Conservation (phyloP, 2,888 invertebrate species). For the Trichacis sp. region DNA sequence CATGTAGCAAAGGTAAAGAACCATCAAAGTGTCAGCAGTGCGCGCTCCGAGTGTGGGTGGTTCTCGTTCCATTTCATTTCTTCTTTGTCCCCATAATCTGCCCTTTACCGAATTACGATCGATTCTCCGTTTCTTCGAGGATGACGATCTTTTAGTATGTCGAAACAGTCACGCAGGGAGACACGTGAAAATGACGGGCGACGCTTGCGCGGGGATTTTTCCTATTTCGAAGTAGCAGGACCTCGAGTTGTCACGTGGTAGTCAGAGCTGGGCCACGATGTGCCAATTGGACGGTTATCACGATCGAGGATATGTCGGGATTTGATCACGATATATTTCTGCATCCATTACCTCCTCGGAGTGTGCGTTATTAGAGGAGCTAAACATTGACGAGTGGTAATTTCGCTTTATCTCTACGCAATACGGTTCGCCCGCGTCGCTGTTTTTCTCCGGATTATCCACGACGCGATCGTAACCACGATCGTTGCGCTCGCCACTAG, state of each 20-base stretch:
- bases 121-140: too few relatives aligned
- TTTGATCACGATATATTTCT: too few relatives aligned
- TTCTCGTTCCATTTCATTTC: too few relatives aligned
- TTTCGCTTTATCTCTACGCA: constrained; percentile 1
- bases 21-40: constrained; percentile 31
- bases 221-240: too few relatives aligned
- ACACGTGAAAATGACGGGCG: constrained; percentile 53
- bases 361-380: background rate
- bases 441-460: background rate
- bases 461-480: background rate
- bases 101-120: too few relatives aligned
- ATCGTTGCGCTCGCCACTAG: background rate
- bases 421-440: background rate
- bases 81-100: too few relatives aligned
- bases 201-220: too few relatives aligned
- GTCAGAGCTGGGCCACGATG: too few relatives aligned
- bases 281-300: too few relatives aligned
- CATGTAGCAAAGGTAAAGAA: constrained; percentile 69
- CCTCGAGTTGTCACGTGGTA: too few relatives aligned
- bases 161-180: constrained; percentile 46
- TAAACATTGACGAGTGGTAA: background rate
- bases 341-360: background rate
- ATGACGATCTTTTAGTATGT: too few relatives aligned
- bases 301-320: too few relatives aligned
- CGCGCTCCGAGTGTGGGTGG: constrained; percentile 32